A percentile compares a stretch with the other conserved stretches of the same genome.
Evolutionary conservation across 2,888 invertebrate genomes (phyloP).

Genomic region (Dolichomitus sp.): DNA sequence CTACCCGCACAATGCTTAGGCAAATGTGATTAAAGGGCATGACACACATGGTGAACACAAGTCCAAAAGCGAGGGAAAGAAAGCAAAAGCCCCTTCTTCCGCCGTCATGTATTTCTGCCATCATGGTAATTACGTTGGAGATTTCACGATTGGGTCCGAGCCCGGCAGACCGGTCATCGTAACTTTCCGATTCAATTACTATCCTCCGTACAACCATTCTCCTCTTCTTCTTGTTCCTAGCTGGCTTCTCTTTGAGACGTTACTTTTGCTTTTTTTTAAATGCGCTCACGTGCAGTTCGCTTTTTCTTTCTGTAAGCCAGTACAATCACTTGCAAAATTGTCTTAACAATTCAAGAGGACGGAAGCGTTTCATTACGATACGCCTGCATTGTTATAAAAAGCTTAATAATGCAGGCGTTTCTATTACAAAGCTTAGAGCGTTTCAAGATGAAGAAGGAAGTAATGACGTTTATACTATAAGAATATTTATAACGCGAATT

Average conservation of each 20-base stretch:
- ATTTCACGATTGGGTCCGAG: constrained; percentile 62
- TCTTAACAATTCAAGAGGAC: constrained; percentile 16
- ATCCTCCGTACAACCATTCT: constrained; percentile 23
- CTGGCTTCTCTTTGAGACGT: constrained; percentile 58
- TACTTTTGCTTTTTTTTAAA: constrained; percentile 6
- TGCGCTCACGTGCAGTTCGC: constrained; percentile 1
- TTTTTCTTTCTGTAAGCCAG: neutral
- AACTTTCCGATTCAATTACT: constrained; percentile 66
- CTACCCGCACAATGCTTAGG: constrained; percentile 63
- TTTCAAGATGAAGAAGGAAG: constrained; percentile 26
- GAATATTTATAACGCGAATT: constrained; percentile 28
- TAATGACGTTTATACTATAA: constrained; percentile 26
- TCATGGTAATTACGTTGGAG: constrained; percentile 64
- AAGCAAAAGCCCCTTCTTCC: constrained; percentile 43
- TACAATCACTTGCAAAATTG: constrained; percentile 49
- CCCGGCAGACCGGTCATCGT: constrained; percentile 58
- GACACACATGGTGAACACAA: neutral
- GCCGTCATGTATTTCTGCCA: constrained; percentile 54
- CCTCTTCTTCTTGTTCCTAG: constrained; percentile 32
- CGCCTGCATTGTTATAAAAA: constrained; percentile 24
- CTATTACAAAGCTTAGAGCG: neutral
- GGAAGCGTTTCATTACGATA: neutral
- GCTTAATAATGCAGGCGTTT: constrained; percentile 25
- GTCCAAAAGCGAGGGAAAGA: constrained; percentile 36
- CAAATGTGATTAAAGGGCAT: constrained; percentile 29